phyloP scores from a whole-genome alignment of 1,140 invertebrate species.

The Artemia franciscana region DNA sequence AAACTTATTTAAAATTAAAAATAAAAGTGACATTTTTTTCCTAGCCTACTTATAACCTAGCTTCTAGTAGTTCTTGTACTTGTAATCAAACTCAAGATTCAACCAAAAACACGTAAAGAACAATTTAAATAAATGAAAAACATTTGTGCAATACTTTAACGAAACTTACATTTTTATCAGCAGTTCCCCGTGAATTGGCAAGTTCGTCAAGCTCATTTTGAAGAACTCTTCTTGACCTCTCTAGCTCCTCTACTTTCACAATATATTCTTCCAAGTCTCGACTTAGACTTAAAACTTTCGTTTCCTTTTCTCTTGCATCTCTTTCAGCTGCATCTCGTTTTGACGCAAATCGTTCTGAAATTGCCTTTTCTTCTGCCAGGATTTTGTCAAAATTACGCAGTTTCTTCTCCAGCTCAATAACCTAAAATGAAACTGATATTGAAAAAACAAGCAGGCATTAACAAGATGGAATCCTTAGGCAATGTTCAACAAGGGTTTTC shows the following conservation, averaged over 20 bases:
- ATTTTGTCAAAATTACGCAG: constrained; percentile 95
- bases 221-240: constrained; percentile 51
- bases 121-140: too few relatives aligned
- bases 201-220: constrained; percentile 86
- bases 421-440: constrained; percentile 14
- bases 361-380: constrained; percentile 69
- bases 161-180: constrained; percentile 63
- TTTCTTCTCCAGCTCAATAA: constrained; percentile 80
- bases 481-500: too few relatives aligned
- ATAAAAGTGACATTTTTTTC: too few relatives aligned
- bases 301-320: constrained; percentile 92
- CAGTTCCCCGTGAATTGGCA: constrained; percentile 79
- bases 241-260: constrained; percentile 71
- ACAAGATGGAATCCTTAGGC: too few relatives aligned
- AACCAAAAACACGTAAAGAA: too few relatives aligned
- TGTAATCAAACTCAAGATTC: too few relatives aligned
- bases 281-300: constrained; percentile 60
- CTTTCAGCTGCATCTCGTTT: constrained; percentile 74
- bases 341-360: constrained; percentile 49
- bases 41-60: too few relatives aligned
- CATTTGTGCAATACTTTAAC: too few relatives aligned
- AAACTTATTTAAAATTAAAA: too few relatives aligned
- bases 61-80: too few relatives aligned
- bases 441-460: too few relatives aligned
- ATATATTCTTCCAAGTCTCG: constrained; percentile 71